A percentile compares a stretch with the other conserved stretches of the same genome.
Evolutionary conservation across 2,888 invertebrate genomes (phyloP).

Genomic region (Drosophila kokeensis): DNA sequence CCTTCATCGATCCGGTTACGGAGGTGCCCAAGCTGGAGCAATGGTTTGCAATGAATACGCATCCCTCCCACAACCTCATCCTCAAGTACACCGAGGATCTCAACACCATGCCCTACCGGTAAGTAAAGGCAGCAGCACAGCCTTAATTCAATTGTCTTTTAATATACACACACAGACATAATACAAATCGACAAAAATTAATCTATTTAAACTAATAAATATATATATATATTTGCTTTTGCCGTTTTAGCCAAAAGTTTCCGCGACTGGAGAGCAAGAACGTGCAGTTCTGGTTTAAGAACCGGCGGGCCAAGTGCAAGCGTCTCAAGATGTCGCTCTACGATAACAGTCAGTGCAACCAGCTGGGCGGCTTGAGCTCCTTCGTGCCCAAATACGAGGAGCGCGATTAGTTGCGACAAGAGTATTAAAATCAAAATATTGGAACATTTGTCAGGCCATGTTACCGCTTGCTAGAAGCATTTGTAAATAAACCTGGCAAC

Average conservation of each 20-base stretch:
- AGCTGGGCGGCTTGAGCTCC: constrained; percentile 81
- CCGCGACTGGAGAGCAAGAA: constrained; percentile 99
- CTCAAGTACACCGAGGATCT: constrained; percentile 98
- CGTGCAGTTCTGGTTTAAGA: constrained; percentile 99
- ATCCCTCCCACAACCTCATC: constrained; percentile 98
- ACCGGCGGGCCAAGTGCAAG: constrained; percentile 99
- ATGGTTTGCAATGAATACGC: constrained; percentile 99
- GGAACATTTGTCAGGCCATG: constrained; percentile 6
- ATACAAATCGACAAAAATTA: neutral
- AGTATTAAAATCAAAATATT: constrained; percentile 17
- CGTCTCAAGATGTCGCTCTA: constrained; percentile 96
- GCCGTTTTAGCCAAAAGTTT: constrained; percentile 93
- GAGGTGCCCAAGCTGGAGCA: constrained; percentile 97
- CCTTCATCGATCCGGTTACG: constrained; percentile 99
- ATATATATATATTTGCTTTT: constrained; percentile 13
- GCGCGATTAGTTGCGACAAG: constrained; percentile 75
- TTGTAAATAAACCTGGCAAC: constrained; percentile 39
- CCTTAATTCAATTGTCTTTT: neutral
- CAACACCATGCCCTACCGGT: constrained; percentile 96
- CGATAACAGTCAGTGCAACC: constrained; percentile 86
- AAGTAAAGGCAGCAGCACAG: constrained; percentile 53
- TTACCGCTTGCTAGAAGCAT: constrained; percentile 4
- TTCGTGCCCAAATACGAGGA: constrained; percentile 85
- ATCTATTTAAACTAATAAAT: neutral
- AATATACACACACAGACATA: neutral